These are phyloP conservation scores for Leptinotarsa undecemlineata DNA, from an alignment of 1,140 invertebrate genomes.

Conservation along the genomic window DNA sequence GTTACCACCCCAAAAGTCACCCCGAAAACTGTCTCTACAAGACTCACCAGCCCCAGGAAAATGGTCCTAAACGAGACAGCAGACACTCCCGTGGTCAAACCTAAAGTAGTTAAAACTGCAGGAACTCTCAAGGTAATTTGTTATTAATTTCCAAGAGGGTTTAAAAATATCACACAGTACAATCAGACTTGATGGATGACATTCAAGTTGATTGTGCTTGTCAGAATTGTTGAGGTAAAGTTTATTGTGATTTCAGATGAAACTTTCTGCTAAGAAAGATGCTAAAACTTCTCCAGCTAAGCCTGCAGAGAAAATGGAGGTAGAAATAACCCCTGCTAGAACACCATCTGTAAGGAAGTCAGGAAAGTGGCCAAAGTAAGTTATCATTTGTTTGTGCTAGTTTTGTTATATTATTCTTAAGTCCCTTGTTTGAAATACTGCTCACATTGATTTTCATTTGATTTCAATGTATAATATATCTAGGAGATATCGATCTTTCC, in stretches of 20 bases:
- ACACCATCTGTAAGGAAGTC: conserved; percentile 7
- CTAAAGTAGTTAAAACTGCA: conserved; percentile 18
- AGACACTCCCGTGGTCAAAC: conserved; percentile 8
- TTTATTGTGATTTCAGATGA: conserved; percentile 32
- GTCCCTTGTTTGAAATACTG: not conserved
- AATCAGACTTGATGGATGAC: not conserved
- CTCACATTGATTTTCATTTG: not conserved
- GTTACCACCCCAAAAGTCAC: not conserved
- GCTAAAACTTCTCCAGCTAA: conserved; percentile 29
- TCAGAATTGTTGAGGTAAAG: not conserved
- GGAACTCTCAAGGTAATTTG: conserved; percentile 33
- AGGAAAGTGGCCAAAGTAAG: conserved; percentile 31
- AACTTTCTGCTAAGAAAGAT: conserved; percentile 35
- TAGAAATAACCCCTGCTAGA: conserved; percentile 24
- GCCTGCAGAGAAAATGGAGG: conserved; percentile 36
- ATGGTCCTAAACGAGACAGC: not conserved
- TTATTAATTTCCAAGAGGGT: too few relatives aligned
- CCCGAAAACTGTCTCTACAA: conserved; percentile 24
- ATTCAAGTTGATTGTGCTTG: conserved; percentile 23
- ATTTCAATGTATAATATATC: too few relatives aligned
- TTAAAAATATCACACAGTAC: too few relatives aligned
- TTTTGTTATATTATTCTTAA: not conserved
- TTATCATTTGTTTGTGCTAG: not conserved
- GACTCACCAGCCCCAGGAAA: conserved; percentile 36
- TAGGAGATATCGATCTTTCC: too few relatives aligned